Percentiles rank a stretch among this genome's conserved stretches.
phyloP scores from a whole-genome alignment of 2,888 invertebrate species.

The Marronus borbonicus region DNA sequence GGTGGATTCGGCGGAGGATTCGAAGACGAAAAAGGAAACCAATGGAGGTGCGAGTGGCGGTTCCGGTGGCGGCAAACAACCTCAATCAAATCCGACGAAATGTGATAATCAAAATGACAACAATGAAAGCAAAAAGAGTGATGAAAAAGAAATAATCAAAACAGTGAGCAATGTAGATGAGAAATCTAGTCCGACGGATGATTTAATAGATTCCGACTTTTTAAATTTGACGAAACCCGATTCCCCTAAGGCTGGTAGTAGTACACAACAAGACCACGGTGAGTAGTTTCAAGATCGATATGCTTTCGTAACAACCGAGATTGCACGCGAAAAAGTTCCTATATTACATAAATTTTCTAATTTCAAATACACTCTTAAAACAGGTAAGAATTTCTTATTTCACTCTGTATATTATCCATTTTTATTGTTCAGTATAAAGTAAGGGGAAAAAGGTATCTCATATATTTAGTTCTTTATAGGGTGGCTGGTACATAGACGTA shows the following conservation, averaged over 20 bases:
- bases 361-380: no score
- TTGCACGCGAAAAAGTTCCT: no score
- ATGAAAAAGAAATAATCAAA: slow-evolving; percentile 55
- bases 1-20: slow-evolving; percentile 62
- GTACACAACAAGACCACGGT: slow-evolving; percentile 67
- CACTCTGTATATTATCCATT: no score
- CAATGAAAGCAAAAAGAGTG: slow-evolving; percentile 55
- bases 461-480: no score
- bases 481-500: no score
- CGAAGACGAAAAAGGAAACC: slow-evolving; percentile 61
- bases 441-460: no score
- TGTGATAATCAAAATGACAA: slow-evolving; percentile 56
- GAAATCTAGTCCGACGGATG: slow-evolving; percentile 62
- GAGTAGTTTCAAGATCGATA: slow-evolving; percentile 47
- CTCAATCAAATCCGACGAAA: slow-evolving; percentile 63
- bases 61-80: slow-evolving; percentile 48
- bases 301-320: no score
- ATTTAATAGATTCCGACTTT: slow-evolving; percentile 62
- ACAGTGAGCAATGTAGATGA: slow-evolving; percentile 63
- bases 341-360: no score
- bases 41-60: slow-evolving; percentile 53
- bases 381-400: no score
- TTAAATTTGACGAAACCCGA: slow-evolving; percentile 60
- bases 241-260: slow-evolving; percentile 68
- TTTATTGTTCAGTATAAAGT: no score